Percentiles rank a stretch among this genome's conserved stretches.
phyloP scores from a whole-genome alignment of 2,113 vertebrate genomes.

The Zosterops borbonicus region DNA sequence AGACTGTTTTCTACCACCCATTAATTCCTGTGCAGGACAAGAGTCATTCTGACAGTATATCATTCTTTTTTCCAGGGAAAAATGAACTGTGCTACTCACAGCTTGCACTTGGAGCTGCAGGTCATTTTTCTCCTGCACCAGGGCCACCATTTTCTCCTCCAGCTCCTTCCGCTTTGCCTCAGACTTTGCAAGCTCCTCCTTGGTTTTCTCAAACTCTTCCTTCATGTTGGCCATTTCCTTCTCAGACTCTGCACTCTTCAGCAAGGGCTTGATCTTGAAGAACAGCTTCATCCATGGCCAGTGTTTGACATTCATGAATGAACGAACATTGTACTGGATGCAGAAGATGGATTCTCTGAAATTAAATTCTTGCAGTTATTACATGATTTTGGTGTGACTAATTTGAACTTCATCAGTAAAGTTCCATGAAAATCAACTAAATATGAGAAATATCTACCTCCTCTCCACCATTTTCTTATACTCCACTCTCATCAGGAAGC shows the following conservation, averaged over 20 bases:
- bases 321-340: slow-evolving; percentile 84
- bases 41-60: background rate
- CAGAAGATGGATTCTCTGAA: slow-evolving; percentile 80
- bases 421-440: background rate
- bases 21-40: background rate
- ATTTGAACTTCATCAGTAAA: background rate
- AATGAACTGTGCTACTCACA: slow-evolving; percentile 65
- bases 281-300: slow-evolving; percentile 85
- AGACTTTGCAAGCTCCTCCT: background rate
- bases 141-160: background rate
- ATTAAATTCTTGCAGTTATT: background rate
- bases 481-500: slow-evolving; percentile 83
- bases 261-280: slow-evolving; percentile 85
- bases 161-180: background rate
- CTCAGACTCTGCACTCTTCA: background rate
- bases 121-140: background rate
- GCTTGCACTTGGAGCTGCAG: slow-evolving; percentile 81
- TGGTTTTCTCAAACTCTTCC: background rate
- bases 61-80: background rate
- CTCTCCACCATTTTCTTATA: slow-evolving; percentile 84
- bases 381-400: background rate
- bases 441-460: slow-evolving; percentile 59
- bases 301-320: slow-evolving; percentile 88
- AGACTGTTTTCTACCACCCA: background rate
- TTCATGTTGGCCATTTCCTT: background rate